Base-by-base conservation (phyloP, 2,113 vertebrate genomes). In the Sylvietta virens region DNA sequence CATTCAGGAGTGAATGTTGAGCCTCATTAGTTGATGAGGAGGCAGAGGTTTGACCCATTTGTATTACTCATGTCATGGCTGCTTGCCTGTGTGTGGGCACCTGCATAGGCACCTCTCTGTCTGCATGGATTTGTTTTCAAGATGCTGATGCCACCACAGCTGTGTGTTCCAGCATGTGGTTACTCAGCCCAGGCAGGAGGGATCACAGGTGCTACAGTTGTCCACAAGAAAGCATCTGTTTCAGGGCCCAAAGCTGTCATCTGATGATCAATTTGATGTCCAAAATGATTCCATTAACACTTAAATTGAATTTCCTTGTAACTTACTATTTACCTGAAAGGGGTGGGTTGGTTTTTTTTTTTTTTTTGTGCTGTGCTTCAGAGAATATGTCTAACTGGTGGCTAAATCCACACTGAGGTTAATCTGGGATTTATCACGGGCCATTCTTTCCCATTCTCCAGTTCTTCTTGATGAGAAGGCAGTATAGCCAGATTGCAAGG, bases 81-180 rank as follows among this genome's bases (percentile, higher is more conserved):
- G 42, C 44, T 37, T 72, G 58, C 28, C 22, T 65, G 8, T 31
- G 7, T 21, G 15, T 17, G 6, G 14, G 64, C 60, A 67, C 13
- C 69, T 87, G 47, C 37, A 39, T 2, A 53, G 67, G 42, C 30
- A 20, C 17, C 57, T 57, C 33, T 47, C 11, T 51, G 11, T 47
- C 17, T 65, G 56, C 5, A 6, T 11, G 16, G 11, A 42, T 62
- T 57, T 72, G 11, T 62, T 70, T 85, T 21, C 70, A 73, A 17
- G 26, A 30, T 54, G 47, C n/a, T 51, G 44, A 72, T 0, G 0
- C 40, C 2, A 6, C n/a, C 20, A 22, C 48, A 0, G 1, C 39
- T 53, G n/a, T 1, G 1, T 2, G 0, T 31, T 76, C 42, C 48
- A 67, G 24, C n/a, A 23, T 54, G 50, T 69, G 26, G 23, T 45